Conservation (phyloP, 2,113 vertebrate genomes). For the Hassar affinis region DNA sequence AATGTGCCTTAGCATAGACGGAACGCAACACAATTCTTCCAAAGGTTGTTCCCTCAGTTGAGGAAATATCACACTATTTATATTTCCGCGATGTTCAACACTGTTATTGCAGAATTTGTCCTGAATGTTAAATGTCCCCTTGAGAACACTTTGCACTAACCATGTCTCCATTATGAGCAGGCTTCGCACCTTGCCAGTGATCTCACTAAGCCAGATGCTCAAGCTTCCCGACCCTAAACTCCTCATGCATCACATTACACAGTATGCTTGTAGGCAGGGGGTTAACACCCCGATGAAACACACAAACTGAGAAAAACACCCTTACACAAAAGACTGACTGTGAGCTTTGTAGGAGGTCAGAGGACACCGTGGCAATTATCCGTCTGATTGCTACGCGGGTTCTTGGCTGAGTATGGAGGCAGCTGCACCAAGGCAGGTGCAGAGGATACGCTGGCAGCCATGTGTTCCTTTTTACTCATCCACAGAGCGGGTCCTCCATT, state of each 20-base stretch:
- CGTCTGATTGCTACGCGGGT: slow-evolving; percentile 55
- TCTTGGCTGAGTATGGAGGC: slow-evolving; percentile 61
- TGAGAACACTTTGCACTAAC: slow-evolving; percentile 11
- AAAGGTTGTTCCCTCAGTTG: background rate
- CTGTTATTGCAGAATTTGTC: slow-evolving; percentile 1
- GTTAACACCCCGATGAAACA: slow-evolving; percentile 29
- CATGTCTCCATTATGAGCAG: background rate
- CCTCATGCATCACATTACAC: slow-evolving; percentile 29
- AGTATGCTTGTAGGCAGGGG: slow-evolving; percentile 13
- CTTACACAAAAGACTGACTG: slow-evolving; percentile 27
- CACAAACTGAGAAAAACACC: slow-evolving; percentile 20
- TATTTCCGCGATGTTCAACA: slow-evolving; percentile 13
- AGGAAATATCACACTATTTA: background rate
- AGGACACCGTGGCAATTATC: slow-evolving; percentile 60
- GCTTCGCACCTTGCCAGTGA: slow-evolving; percentile 8
- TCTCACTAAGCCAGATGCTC: background rate
- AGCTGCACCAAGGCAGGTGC: slow-evolving; percentile 57
- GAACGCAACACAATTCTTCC: background rate
- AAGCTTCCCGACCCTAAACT: slow-evolving; percentile 5
- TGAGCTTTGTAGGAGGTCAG: slow-evolving; percentile 51
- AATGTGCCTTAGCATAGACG: background rate
- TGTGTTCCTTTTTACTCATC: slow-evolving; percentile 27
- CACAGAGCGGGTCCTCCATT: slow-evolving; percentile 1
- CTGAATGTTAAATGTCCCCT: slow-evolving; percentile 15
- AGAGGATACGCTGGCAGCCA: slow-evolving; percentile 28